Evolutionary conservation across 2,888 invertebrate species (phyloP), one percentile per base, ranked within the genome.

Genomic region (Eugnorisma glareosa): DNA sequence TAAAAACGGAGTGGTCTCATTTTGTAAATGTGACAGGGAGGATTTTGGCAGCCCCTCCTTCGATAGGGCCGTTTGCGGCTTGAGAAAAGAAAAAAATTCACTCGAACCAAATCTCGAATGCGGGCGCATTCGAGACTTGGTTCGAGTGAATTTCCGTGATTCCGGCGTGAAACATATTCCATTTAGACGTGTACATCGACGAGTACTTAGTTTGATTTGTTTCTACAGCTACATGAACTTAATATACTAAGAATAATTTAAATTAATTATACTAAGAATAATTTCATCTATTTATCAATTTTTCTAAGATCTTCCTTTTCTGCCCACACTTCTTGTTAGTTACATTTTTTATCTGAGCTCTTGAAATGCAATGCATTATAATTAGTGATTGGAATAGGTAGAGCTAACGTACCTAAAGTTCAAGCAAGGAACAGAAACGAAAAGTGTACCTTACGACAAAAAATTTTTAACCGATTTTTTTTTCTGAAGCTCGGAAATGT

Each of bases 1-100:
- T 91, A 93, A 93, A 93, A 93, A 92, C 91, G 86, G 79, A 89
- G 86, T 82, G 86, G 78, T 75, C 76, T 83, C 83, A 77, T 86
- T 83, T 75, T 75, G 80, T 79, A 81, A 83, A 83, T 85, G 84
- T 86, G 88, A 87, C 88, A 87, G 71, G 85, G 84, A 84, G 84
- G 78, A 83, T 81, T 84, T 88, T 72, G 78, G 79, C 81, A 75
- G 73, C 73, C 85, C 67, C 75, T 82, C 79, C 82, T 81, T 81
- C 81, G 79, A 77, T 76, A 73, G 75, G 84, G 84, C 77, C 77
- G 82, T 85, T 75, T 61, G 57, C 15, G 51, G 69, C 61, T 69
- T 63, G 64, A 48, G 57, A 35, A 75, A 80, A 79, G 70, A 73
- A 82, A 71, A 70, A n/a, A n/a, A n/a, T n/a, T n/a, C n/a, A n/a